Conservation (phyloP, 2,113 vertebrate species). For the Puntigrus tetrazona region DNA sequence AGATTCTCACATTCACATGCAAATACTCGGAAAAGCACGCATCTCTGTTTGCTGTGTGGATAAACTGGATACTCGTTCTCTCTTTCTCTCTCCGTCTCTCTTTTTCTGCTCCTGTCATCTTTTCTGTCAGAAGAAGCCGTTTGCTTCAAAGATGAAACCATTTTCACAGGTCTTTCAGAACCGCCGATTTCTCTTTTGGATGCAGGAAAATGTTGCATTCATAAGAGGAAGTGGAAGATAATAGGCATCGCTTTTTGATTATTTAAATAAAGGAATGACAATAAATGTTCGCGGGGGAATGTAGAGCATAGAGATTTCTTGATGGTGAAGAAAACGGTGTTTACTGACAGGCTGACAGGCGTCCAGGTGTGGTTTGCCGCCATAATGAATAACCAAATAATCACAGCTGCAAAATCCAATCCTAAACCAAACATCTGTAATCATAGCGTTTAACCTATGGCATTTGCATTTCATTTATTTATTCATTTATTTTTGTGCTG, state of each 20-base stretch:
- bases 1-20: conserved; percentile 44
- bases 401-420: background rate
- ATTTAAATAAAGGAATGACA: background rate
- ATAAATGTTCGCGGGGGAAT: background rate
- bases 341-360: conserved; percentile 33
- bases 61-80: background rate
- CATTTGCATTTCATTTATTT: background rate
- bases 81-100: conserved; percentile 24
- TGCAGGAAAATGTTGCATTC: background rate
- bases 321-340: conserved; percentile 18
- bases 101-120: conserved; percentile 18
- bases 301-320: background rate
- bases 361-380: background rate
- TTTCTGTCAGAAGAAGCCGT: conserved; percentile 28
- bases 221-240: conserved; percentile 10
- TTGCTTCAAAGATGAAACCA: conserved; percentile 40
- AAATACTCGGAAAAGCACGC: conserved; percentile 34
- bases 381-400: conserved; percentile 1
- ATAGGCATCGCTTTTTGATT: background rate
- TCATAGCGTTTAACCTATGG: background rate
- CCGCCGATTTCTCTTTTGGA: background rate
- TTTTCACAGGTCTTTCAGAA: conserved; percentile 29
- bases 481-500: no score
- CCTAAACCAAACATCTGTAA: background rate
- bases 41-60: conserved; percentile 37